phyloP scores from a whole-genome alignment of 2,797 vertebrate genomes.

The Chiroxiphia lanceolata region DNA sequence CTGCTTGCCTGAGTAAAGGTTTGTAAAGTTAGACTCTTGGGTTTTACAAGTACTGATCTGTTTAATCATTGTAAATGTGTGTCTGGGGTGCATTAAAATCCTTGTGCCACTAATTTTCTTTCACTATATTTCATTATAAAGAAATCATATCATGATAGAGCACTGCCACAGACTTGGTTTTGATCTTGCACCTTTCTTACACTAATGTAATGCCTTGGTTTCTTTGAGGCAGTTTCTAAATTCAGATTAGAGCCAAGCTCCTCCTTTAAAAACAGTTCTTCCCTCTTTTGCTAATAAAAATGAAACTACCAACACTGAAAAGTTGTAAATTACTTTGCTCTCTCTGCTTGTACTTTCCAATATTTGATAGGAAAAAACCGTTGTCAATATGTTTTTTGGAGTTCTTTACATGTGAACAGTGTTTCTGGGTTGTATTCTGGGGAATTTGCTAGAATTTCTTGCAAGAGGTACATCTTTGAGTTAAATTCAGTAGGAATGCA shows the following conservation, averaged over 20 bases:
- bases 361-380: background rate
- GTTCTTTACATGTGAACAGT: background rate
- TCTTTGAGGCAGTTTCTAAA: background rate
- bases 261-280: background rate
- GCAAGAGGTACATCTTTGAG: background rate
- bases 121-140: conserved; percentile 40
- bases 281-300: background rate
- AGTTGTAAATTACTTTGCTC: background rate
- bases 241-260: background rate
- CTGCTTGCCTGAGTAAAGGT: conserved; percentile 34
- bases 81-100: conserved; percentile 53
- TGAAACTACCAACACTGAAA: background rate
- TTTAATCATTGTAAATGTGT: conserved; percentile 50
- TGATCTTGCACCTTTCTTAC: background rate
- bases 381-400: background rate
- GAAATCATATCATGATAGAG: background rate
- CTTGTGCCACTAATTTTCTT: conserved; percentile 29
- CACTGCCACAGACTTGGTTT: background rate
- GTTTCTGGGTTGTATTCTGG: background rate
- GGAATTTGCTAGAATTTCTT: background rate
- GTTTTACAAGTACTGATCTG: conserved; percentile 40
- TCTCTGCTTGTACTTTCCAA: background rate
- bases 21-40: conserved; percentile 52
- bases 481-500: background rate
- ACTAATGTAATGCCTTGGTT: background rate